These are phyloP conservation scores for Rhopalosiphum maidis DNA, from an alignment of 1,140 invertebrate genomes.

Conservation along the genomic window DNA sequence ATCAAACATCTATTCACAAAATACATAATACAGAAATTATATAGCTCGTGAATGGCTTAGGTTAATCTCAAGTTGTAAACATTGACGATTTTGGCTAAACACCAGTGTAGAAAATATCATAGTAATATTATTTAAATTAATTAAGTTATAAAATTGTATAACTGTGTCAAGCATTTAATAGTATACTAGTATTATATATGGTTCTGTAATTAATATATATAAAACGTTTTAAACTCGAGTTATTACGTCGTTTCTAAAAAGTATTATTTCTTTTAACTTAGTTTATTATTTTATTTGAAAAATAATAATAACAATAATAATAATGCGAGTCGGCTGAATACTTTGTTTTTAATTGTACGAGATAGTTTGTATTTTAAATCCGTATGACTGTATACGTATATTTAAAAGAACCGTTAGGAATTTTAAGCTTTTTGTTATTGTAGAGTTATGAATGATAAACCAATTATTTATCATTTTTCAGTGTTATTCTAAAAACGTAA, in stretches of 20 bases:
- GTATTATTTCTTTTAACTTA: not conserved
- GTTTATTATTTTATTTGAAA: too few relatives aligned
- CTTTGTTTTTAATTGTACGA: not conserved
- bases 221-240: not conserved
- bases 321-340: not conserved
- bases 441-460: not conserved
- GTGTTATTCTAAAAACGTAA: not conserved
- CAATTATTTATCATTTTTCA: not conserved
- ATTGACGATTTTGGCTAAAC: not conserved
- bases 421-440: not conserved
- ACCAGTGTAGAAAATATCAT: not conserved
- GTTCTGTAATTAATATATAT: not conserved
- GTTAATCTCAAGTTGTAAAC: not conserved
- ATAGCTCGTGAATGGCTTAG: not conserved
- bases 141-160: not conserved
- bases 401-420: conserved; percentile 15
- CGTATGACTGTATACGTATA: not conserved
- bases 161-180: not conserved
- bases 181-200: too few relatives aligned
- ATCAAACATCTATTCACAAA: not conserved
- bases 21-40: not conserved
- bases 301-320: not conserved
- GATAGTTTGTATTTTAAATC: not conserved
- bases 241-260: not conserved
- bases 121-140: not conserved